A percentile compares a stretch with the other conserved stretches of the same genome.
These are phyloP conservation scores for Bilobella aurantiaca DNA, from an alignment of 1,140 invertebrate genomes.

Conservation along the genomic window DNA sequence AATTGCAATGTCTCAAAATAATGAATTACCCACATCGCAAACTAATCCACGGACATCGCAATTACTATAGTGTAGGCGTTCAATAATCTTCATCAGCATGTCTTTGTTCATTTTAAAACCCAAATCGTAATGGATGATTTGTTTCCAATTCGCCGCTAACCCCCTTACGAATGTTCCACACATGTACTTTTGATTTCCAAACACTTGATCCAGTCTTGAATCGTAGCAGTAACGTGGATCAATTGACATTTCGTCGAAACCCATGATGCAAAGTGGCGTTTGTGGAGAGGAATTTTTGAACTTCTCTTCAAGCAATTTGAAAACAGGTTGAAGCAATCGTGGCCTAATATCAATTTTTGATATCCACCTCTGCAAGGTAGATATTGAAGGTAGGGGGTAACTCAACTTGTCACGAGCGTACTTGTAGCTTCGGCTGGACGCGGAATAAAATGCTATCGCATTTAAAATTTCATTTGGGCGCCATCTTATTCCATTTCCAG, in stretches of 20 bases:
- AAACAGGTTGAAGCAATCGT: background rate
- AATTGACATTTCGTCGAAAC: constrained; percentile 26
- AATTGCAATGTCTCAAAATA: no score
- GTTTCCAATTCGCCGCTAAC: constrained; percentile 17
- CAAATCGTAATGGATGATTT: constrained; percentile 21
- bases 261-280: constrained; percentile 11
- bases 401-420: background rate
- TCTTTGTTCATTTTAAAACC: constrained; percentile 9
- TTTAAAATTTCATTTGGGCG: background rate
- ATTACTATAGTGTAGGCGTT: constrained; percentile 34
- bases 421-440: background rate
- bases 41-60: constrained; percentile 38
- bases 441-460: background rate
- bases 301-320: background rate
- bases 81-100: constrained; percentile 9
- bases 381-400: background rate
- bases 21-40: constrained; percentile 37
- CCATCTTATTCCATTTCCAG: background rate
- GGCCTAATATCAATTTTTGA: background rate
- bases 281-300: background rate
- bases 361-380: constrained; percentile 1
- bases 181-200: constrained; percentile 16
- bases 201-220: constrained; percentile 11
- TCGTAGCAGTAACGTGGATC: constrained; percentile 17
- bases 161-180: constrained; percentile 16